Evolutionary conservation across 2,797 vertebrate species (phyloP).

Genomic region (Ctenosaura bakeri): DNA sequence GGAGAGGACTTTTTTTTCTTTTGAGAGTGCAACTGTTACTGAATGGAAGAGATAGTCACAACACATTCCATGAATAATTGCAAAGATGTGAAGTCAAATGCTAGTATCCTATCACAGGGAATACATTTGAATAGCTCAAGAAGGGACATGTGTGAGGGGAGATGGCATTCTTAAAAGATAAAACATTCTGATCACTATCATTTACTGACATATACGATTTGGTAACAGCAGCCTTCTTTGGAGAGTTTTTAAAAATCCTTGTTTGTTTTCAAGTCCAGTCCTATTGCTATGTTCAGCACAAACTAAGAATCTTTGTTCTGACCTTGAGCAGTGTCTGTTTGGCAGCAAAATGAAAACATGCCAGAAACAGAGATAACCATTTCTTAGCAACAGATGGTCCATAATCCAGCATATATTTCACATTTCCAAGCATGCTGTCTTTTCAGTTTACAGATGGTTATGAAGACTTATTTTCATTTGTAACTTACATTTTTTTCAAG

Average conservation of each 20-base stretch:
- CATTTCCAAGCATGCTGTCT: background rate
- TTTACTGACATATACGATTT: background rate
- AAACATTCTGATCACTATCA: background rate
- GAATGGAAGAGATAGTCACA: background rate
- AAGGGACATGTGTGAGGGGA: background rate
- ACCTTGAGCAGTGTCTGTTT: background rate
- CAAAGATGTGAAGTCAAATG: background rate
- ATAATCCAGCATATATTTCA: background rate
- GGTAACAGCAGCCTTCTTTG: background rate
- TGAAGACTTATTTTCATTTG: background rate
- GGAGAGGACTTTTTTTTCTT: background rate
- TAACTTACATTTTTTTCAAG: background rate
- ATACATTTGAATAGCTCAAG: background rate
- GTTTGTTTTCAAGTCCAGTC: background rate
- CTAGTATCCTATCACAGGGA: background rate
- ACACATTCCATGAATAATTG: background rate
- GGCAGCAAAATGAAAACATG: background rate
- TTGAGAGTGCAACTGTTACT: background rate
- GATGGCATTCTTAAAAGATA: background rate
- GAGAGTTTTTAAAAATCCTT: background rate
- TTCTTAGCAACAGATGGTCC: background rate
- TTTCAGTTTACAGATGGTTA: background rate
- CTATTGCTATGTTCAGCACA: constrained; percentile 5
- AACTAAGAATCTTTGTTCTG: background rate
- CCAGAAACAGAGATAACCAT: background rate